Conservation (phyloP, 2,888 invertebrate genomes). For the Pedicia rivosa region DNA sequence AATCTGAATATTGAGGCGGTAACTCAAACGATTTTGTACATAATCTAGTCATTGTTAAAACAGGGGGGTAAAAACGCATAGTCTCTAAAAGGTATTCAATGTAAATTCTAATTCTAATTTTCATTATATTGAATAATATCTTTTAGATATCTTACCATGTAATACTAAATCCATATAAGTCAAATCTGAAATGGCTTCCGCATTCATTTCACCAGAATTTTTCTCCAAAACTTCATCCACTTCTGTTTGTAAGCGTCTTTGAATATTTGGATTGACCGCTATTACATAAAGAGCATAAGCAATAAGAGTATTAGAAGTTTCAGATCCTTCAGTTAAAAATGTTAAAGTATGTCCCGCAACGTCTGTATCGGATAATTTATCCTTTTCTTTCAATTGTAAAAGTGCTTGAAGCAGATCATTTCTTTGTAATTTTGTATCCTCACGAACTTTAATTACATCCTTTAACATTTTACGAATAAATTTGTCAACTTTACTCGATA, state of each 20-base stretch:
- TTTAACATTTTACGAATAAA: background rate
- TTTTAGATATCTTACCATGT: constrained; percentile 22
- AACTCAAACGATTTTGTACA: constrained; percentile 3
- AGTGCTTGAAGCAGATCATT: background rate
- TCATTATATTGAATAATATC: too few relatives aligned
- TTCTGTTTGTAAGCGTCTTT: constrained; percentile 25
- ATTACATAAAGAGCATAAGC: constrained; percentile 30
- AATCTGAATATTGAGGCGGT: constrained; percentile 7
- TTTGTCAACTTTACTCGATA: background rate
- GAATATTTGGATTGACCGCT: constrained; percentile 28
- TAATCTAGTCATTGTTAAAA: constrained; percentile 8
- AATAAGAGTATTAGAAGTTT: constrained; percentile 29
- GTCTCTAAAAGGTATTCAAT: constrained; percentile 8
- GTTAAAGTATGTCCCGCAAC: too few relatives aligned
- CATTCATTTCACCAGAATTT: constrained; percentile 22
- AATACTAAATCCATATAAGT: constrained; percentile 28
- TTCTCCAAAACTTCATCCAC: constrained; percentile 21
- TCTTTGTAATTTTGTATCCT: background rate
- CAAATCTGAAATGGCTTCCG: constrained; percentile 26
- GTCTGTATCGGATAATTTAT: too few relatives aligned
- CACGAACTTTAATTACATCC: background rate
- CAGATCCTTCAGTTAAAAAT: constrained; percentile 35
- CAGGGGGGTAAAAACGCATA: constrained; percentile 10
- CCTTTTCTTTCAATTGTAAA: background rate
- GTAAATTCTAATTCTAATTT: background rate